phyloP scores from a whole-genome alignment of 2,113 vertebrate species.

The Pseudonaja textilis region DNA sequence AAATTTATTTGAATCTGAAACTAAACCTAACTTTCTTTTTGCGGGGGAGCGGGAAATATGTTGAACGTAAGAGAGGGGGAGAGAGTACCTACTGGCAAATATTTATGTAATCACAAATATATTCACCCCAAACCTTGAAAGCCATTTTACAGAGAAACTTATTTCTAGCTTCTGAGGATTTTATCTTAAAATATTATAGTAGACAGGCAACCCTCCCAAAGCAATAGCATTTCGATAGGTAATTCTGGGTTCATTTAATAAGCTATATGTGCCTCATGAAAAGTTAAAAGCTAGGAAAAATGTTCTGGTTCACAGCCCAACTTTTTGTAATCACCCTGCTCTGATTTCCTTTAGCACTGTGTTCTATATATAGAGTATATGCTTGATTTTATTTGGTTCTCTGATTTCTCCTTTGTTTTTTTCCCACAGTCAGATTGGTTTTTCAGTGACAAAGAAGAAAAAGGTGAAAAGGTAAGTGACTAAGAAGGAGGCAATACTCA shows the following conservation, averaged over 20 bases:
- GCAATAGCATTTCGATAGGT: background rate
- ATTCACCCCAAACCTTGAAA: background rate
- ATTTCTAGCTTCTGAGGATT: background rate
- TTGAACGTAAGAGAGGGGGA: background rate
- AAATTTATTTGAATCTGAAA: background rate
- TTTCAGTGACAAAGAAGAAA: slow-evolving; percentile 90
- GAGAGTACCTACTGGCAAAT: background rate
- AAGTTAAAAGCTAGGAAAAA: background rate
- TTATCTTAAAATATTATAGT: background rate
- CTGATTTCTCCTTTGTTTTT: background rate
- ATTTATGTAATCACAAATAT: background rate
- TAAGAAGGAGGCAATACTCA: background rate
- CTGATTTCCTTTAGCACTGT: background rate
- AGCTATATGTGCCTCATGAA: background rate
- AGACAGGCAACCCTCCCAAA: too few species aligned
- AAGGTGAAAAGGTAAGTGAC: slow-evolving; percentile 86
- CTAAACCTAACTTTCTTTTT: background rate
- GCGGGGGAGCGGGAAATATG: too few species aligned
- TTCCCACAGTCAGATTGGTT: slow-evolving; percentile 82
- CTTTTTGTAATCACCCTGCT: background rate
- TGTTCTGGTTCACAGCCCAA: background rate
- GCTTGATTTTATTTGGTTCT: background rate
- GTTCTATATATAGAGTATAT: background rate
- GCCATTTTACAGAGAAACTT: background rate
- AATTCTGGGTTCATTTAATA: background rate